phyloP scores from a whole-genome alignment of 1,140 invertebrate genomes.

The Neotoxoptera formosana region DNA sequence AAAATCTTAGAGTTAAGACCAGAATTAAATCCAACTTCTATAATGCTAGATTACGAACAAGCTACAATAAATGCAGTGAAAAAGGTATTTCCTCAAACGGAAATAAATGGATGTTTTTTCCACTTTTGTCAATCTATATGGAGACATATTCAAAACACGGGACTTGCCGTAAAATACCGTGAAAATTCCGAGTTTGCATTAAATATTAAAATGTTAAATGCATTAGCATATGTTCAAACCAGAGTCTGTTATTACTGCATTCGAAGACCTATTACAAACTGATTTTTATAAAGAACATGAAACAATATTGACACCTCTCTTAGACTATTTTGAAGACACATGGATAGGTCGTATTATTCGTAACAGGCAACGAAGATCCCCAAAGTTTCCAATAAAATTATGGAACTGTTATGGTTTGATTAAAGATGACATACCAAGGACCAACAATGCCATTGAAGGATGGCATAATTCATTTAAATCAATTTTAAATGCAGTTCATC shows the following conservation, averaged over 20 bases:
- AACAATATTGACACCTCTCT: background rate
- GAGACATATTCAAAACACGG: background rate
- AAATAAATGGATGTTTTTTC: too few species aligned
- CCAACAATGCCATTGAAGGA: background rate
- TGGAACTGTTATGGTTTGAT: too few species aligned
- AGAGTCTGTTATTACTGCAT: background rate
- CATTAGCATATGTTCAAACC: background rate
- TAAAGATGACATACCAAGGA: too few species aligned
- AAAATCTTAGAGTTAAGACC: too few species aligned
- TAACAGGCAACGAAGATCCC: too few species aligned
- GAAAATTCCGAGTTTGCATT: background rate
- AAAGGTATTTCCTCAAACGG: too few species aligned
- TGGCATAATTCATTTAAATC: background rate
- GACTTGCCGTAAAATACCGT: background rate
- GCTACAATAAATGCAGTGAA: too few species aligned
- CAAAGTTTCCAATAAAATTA: too few species aligned
- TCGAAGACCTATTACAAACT: background rate
- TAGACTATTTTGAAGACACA: background rate
- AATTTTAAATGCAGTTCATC: background rate
- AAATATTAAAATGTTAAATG: background rate
- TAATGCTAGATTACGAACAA: too few species aligned
- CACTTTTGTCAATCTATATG: background rate
- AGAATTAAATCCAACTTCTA: too few species aligned
- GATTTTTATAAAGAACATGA: background rate
- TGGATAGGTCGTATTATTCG: too few species aligned